phyloP scores from a whole-genome alignment of 2,888 invertebrate species.

The Phania funesta region DNA sequence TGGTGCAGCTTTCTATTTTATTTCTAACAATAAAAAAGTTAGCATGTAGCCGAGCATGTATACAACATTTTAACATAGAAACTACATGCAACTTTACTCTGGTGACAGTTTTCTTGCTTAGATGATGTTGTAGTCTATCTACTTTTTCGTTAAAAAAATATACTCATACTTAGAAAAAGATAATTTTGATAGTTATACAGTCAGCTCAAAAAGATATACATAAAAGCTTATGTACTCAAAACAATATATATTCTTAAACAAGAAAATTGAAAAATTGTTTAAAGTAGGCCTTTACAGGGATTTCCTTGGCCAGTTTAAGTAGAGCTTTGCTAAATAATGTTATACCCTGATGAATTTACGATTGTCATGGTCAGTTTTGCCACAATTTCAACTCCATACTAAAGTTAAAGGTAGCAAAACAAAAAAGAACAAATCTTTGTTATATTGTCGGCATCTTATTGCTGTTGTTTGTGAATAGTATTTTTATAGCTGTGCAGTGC shows the following conservation, averaged over 20 bases:
- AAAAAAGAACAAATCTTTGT: too few relatives aligned
- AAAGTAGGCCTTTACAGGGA: neutral
- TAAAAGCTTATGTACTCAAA: constrained; percentile 8
- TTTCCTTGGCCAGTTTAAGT: neutral
- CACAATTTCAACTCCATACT: constrained; percentile 36
- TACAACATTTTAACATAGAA: constrained; percentile 41
- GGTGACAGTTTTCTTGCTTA: constrained; percentile 54
- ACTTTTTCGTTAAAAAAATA: constrained; percentile 4
- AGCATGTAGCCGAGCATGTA: constrained; percentile 43
- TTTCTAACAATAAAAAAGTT: constrained; percentile 47
- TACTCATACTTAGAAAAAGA: constrained; percentile 46
- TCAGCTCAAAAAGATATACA: neutral
- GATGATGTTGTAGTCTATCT: constrained; percentile 25
- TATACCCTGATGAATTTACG: constrained; percentile 64
- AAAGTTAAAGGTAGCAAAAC: neutral
- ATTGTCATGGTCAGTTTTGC: constrained; percentile 48
- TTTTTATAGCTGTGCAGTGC: neutral
- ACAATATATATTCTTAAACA: constrained; percentile 15
- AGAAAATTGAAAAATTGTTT: constrained; percentile 34
- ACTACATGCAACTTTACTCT: constrained; percentile 46
- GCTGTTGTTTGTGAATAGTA: neutral
- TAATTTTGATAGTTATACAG: constrained; percentile 51
- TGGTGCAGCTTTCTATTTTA: constrained; percentile 47
- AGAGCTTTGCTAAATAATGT: constrained; percentile 45
- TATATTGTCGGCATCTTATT: constrained; percentile 55